A percentile compares a stretch with the other conserved stretches of the same genome.
These are phyloP conservation scores for Chrysocyon brachyurus DNA, from an alignment of 2,797 vertebrate species.

Conservation along the genomic window DNA sequence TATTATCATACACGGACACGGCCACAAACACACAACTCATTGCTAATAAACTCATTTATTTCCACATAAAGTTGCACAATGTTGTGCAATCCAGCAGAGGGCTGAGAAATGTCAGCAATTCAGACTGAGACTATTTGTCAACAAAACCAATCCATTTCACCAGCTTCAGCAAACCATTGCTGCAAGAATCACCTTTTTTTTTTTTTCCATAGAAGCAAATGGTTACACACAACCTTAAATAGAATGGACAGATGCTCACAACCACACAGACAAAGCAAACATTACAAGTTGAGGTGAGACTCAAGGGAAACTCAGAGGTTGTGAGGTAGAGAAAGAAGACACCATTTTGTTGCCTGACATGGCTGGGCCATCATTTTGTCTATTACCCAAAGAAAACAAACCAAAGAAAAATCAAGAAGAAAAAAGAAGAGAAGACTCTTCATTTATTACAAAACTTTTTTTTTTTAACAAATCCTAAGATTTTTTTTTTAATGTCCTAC, in stretches of 20 bases:
- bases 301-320: neutral
- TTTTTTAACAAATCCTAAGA: neutral
- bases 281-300: neutral
- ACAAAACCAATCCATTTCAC: constrained; percentile 79
- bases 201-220: constrained; percentile 32
- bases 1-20: constrained; percentile 69
- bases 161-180: constrained; percentile 68
- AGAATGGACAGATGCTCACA: neutral
- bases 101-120: constrained; percentile 78
- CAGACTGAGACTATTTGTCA: constrained; percentile 75
- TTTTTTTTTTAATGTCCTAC: neutral
- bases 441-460: neutral
- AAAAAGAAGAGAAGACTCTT: neutral
- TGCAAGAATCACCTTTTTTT: constrained; percentile 40
- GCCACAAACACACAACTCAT: constrained; percentile 82
- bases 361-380: neutral
- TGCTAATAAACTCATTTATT: constrained; percentile 73
- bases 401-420: neutral
- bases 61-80: constrained; percentile 82
- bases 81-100: constrained; percentile 68
- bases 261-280: neutral
- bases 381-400: neutral
- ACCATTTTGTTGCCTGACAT: neutral
- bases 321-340: neutral
- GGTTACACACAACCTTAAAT: constrained; percentile 19